Base-by-base conservation (phyloP, 1,140 invertebrate species). In the Galleria mellonella region DNA sequence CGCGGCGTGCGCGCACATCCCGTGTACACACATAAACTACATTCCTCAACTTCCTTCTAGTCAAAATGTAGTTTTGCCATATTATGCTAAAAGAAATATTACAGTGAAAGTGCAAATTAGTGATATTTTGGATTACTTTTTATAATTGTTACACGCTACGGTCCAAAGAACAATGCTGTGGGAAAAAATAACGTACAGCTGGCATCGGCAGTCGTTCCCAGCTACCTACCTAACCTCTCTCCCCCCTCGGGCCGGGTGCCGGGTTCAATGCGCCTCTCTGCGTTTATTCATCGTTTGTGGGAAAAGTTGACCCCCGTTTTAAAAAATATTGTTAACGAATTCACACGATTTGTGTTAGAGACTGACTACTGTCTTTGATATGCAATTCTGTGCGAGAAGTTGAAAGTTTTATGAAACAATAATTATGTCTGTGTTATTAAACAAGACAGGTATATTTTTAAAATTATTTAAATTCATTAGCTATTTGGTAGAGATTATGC, bases 121-220 rank as follows among this genome's bases (percentile, higher is more conserved):
- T 44, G 31, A 54, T 65, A 70, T 68, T 66, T 55, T 72, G 54
- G 27, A 46, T 62, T 65, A 70, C 43, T 66, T 23, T 63, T 39
- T 47, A 50, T 62, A 58, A 67, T 71, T 61, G 63, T 74, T 66
- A 54, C 55, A 54, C 59, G 75, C 62, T 67, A 79, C 78, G 78
- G 72, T 85, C 72, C 72, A 75, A 85, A 79, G 82, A 83, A 83
- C 82, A 85, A 85, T 85, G 82, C 78, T 85, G 82, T 85, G 82
- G 82, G 78, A 85, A 85, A 85, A 85, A 85, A 85, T 85, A 85
- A 85, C 82, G 82, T 85, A 82, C 82, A 85, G 78, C 82, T 85
- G 82, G 78, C 78, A 79, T 75, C 78, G 75, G 68, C 76, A 70
- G 67, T 79, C 75, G 82, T 85, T 85, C 82, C 82, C 82, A 85